Evolutionary conservation across 1,140 invertebrate species (phyloP).

Genomic region (Caenorhabditis elegans): WBcel235 BX284602.5:8414001-8414500

Average conservation of each 20-base stretch:
- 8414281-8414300: slow-evolving; percentile 65
- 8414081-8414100: neutral
- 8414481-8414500: neutral
- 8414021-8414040: no score
- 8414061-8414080: no score
- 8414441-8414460: slow-evolving; percentile 31
- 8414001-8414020: slow-evolving; percentile 59
- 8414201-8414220: slow-evolving; percentile 63
- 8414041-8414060: no score
- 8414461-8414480: slow-evolving; percentile 29
- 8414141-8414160: slow-evolving; percentile 63
- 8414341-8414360: neutral
- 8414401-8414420: slow-evolving; percentile 22
- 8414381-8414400: slow-evolving; percentile 35
- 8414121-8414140: slow-evolving; percentile 60
- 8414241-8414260: slow-evolving; percentile 61
- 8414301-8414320: slow-evolving; percentile 63
- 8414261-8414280: slow-evolving; percentile 65
- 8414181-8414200: slow-evolving; percentile 61
- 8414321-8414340: slow-evolving; percentile 45
- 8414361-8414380: slow-evolving; percentile 1
- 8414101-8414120: slow-evolving; percentile 52
- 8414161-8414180: slow-evolving; percentile 63
- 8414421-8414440: slow-evolving; percentile 8
- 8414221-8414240: slow-evolving; percentile 65